Conservation (phyloP, 2,797 vertebrate genomes). For the Poeciliopsis paucimaculata region DNA sequence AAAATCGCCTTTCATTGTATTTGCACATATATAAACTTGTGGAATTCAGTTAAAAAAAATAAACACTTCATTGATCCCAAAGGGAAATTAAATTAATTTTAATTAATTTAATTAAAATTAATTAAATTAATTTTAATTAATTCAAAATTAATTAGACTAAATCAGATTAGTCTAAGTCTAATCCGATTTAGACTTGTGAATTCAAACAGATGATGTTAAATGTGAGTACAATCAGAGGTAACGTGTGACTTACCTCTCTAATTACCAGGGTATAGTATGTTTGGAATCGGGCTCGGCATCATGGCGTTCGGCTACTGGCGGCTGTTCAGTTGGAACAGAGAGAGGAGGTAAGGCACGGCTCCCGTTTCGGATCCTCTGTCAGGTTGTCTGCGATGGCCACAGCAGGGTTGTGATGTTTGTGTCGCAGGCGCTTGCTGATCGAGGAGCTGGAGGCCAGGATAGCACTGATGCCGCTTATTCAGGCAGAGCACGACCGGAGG, state of each 20-base stretch:
- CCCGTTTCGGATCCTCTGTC: neutral
- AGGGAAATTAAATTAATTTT: too few relatives aligned
- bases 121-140: too few relatives aligned
- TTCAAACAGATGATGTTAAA: neutral
- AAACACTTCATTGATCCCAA: too few relatives aligned
- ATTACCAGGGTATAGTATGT: constrained; percentile 86
- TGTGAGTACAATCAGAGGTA: neutral
- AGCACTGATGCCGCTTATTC: constrained; percentile 87
- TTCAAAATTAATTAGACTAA: too few relatives aligned
- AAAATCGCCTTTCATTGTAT: neutral
- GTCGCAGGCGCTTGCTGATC: constrained; percentile 85
- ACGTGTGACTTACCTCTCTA: neutral
- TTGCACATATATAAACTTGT: neutral
- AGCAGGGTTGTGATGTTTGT: constrained; percentile 2
- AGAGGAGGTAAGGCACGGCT: constrained; percentile 81
- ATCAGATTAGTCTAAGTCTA: too few relatives aligned
- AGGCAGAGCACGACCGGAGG: constrained; percentile 84
- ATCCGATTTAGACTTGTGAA: neutral
- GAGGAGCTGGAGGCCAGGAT: constrained; percentile 91
- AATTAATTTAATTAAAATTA: too few relatives aligned
- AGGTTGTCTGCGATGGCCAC: neutral
- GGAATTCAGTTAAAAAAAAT: too few relatives aligned
- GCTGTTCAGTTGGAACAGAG: constrained; percentile 87
- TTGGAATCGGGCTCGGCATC: constrained; percentile 83
- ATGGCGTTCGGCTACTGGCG: constrained; percentile 86